Percentiles rank a stretch among this genome's conserved stretches.
Conservation (phyloP, 2,888 invertebrate species). For the Caenorhabditis drosophilae region DNA sequence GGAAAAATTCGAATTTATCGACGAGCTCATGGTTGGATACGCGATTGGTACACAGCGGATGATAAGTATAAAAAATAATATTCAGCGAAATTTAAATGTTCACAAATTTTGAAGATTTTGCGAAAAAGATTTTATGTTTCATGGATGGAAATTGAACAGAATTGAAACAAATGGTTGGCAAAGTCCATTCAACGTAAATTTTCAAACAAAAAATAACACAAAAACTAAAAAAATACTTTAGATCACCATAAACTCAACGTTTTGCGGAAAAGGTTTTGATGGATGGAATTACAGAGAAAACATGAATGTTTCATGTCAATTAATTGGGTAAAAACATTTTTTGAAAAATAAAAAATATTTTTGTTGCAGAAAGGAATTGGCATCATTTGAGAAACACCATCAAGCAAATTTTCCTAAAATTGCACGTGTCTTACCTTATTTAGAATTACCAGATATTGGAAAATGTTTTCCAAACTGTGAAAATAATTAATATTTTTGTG, state of each 20-base stretch:
- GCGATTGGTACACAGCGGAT: constrained; percentile 53
- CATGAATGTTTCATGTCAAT: constrained; percentile 27
- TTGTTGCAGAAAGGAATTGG: constrained; percentile 4
- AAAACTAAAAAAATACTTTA: no score
- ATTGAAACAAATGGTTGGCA: constrained; percentile 49
- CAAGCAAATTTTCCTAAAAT: constrained; percentile 45
- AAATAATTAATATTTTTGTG: neutral
- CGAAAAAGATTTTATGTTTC: constrained; percentile 59
- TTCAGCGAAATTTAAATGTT: no score
- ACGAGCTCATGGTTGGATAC: constrained; percentile 56
- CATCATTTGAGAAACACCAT: constrained; percentile 41
- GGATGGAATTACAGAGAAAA: constrained; percentile 37
- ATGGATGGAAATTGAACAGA: constrained; percentile 56
- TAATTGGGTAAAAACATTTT: constrained; percentile 12
- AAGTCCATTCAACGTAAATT: constrained; percentile 47
- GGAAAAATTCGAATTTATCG: constrained; percentile 57
- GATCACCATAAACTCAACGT: constrained; percentile 30
- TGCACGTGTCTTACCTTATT: constrained; percentile 47
- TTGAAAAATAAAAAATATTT: neutral
- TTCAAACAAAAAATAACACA: neutral
- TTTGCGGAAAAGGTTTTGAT: constrained; percentile 32
- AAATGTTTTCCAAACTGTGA: constrained; percentile 53
- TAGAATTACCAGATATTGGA: constrained; percentile 50
- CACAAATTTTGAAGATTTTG: no score
- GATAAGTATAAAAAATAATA: no score